Conservation (phyloP, 2,113 vertebrate species). For the Probosciger aterrimus region DNA sequence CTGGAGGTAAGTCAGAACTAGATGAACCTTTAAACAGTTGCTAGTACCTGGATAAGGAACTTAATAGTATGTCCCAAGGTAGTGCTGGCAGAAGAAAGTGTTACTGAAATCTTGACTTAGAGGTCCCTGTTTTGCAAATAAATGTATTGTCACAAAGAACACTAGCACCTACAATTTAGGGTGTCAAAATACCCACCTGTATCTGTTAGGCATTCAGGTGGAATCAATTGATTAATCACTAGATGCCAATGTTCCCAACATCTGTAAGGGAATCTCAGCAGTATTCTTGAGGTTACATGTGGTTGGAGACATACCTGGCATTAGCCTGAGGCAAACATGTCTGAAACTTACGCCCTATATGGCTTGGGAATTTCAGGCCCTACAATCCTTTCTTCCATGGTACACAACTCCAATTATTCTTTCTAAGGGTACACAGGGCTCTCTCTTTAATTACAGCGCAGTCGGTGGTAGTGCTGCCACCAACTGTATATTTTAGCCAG, state of each 20-base stretch:
- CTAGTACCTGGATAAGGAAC: background rate
- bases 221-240: background rate
- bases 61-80: background rate
- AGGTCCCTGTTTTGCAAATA: background rate
- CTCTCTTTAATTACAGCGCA: background rate
- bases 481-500: background rate
- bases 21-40: background rate
- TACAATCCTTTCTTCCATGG: background rate
- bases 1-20: background rate
- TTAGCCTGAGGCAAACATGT: background rate
- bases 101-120: background rate
- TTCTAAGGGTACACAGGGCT: background rate
- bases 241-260: accelerated
- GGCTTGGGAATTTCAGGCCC: background rate
- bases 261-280: background rate
- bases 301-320: background rate
- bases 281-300: background rate
- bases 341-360: background rate
- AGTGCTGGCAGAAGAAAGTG: background rate
- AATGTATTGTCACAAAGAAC: background rate
- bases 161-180: background rate
- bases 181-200: background rate
- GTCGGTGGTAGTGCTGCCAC: background rate
- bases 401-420: background rate
- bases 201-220: background rate